A percentile compares a stretch with the other conserved stretches of the same genome.
Conservation (phyloP, 1,140 invertebrate species). For the Triops cancriformis region DNA sequence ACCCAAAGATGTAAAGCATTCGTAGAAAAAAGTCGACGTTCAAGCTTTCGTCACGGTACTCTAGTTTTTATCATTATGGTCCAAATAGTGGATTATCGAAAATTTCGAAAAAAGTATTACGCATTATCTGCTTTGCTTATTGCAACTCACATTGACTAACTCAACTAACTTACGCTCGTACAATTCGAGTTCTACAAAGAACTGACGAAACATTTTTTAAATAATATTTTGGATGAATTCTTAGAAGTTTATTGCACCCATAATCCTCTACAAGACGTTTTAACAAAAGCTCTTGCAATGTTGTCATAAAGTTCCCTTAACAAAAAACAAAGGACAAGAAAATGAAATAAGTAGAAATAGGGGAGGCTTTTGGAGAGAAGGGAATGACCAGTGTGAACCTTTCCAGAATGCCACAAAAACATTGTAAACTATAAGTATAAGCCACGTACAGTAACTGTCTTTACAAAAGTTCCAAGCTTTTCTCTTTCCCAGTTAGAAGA, state of each 20-base stretch:
- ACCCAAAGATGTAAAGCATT: too few species aligned
- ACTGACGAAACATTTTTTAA: neutral
- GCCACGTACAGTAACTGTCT: neutral
- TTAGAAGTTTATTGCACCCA: neutral
- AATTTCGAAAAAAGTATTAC: too few species aligned
- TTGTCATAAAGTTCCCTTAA: neutral
- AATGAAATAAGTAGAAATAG: neutral
- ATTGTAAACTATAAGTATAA: constrained; percentile 11
- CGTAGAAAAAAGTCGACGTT: too few species aligned
- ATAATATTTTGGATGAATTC: neutral
- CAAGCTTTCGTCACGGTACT: too few species aligned
- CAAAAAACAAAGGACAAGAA: neutral
- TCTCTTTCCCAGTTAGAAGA: neutral
- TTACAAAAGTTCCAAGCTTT: constrained; percentile 2
- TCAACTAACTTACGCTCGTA: neutral
- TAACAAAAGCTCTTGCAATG: neutral
- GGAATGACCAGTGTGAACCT: constrained; percentile 11
- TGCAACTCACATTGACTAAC: too few species aligned
- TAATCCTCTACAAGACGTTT: constrained; percentile 7
- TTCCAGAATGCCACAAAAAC: neutral
- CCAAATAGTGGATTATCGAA: too few species aligned
- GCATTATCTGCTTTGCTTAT: too few species aligned
- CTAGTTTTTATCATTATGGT: too few species aligned
- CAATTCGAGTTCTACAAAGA: neutral
- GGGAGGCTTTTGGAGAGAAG: neutral